Percentiles rank a stretch among this genome's conserved stretches.
These are phyloP conservation scores for Agapornis roseicollis DNA, from an alignment of 2,113 vertebrate species.

Conservation along the genomic window DNA sequence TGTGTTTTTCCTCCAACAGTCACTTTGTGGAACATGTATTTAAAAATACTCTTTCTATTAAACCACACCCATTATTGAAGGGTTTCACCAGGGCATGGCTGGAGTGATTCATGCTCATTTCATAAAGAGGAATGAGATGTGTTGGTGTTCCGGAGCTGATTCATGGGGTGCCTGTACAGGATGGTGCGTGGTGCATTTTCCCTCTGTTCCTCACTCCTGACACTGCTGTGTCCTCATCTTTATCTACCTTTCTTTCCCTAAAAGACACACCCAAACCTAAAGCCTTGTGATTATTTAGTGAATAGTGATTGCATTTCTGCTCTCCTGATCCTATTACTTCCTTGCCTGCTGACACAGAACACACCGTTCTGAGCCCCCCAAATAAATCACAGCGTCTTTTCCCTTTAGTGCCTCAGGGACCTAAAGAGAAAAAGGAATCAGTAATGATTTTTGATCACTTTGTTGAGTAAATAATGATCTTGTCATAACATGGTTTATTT, in stretches of 20 bases:
- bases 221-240: background rate
- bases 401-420: slow-evolving; percentile 63
- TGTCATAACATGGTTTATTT: slow-evolving; percentile 75
- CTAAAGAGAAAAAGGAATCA: background rate
- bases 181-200: background rate
- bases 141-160: background rate
- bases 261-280: background rate
- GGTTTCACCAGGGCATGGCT: background rate
- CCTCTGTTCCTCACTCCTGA: background rate
- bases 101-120: background rate
- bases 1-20: background rate
- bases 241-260: background rate
- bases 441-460: slow-evolving; percentile 72
- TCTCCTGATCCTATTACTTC: background rate
- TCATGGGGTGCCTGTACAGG: background rate
- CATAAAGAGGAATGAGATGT: background rate
- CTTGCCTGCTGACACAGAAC: slow-evolving; percentile 54
- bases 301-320: slow-evolving; percentile 50
- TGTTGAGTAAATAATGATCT: slow-evolving; percentile 75
- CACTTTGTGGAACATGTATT: background rate
- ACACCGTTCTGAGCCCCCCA: slow-evolving; percentile 63
- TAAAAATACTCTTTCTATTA: background rate
- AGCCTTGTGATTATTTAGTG: background rate
- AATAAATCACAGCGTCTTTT: slow-evolving; percentile 74
- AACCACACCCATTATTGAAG: background rate